Conservation (phyloP, 2,113 vertebrate species). For the Tauraco erythrolophus region DNA sequence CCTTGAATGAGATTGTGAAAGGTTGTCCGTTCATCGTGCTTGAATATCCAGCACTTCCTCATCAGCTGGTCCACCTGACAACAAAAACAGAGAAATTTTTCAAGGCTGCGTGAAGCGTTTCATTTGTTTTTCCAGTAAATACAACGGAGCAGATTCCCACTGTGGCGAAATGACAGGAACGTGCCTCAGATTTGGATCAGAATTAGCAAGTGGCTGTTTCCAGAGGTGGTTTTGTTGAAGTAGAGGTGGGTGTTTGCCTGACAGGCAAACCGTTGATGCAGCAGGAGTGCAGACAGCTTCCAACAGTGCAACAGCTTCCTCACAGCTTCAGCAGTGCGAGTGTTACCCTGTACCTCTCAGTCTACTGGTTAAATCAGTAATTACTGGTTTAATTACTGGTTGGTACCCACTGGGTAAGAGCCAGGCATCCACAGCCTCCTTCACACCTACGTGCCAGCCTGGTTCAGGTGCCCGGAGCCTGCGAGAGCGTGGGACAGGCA, state of each 20-base stretch:
- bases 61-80: conserved; percentile 91
- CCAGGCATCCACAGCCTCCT: background rate
- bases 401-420: too few species aligned
- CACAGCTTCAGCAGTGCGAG: accelerated
- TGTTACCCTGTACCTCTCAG: accelerated
- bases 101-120: accelerated
- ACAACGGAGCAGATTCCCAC: accelerated
- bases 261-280: too few species aligned
- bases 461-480: too few species aligned
- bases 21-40: conserved; percentile 83
- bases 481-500: accelerated
- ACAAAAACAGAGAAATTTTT: accelerated
- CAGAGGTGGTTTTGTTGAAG: too few species aligned
- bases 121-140: background rate
- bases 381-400: too few species aligned
- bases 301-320: background rate
- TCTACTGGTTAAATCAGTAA: too few species aligned
- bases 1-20: conserved; percentile 89
- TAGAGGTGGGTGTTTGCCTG: background rate
- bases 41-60: conserved; percentile 92
- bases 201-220: too few species aligned
- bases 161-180: too few species aligned
- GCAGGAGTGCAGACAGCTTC: accelerated
- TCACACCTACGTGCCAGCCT: accelerated
- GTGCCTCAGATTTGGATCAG: accelerated